Percentiles rank a stretch among this genome's conserved stretches.
Conservation (phyloP, 2,797 vertebrate genomes). For the Leptodactylus fallax region DNA sequence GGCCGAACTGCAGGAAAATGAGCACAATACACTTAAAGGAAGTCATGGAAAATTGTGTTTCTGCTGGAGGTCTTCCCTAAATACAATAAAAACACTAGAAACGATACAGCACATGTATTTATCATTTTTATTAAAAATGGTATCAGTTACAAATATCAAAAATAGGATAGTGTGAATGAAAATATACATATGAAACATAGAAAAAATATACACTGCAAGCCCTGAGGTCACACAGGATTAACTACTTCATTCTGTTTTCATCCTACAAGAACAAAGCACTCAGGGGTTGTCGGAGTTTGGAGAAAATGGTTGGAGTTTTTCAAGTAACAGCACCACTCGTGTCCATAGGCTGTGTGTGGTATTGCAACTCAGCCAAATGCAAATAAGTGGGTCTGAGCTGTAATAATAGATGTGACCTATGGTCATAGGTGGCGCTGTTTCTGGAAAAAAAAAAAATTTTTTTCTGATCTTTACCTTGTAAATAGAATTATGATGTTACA, state of each 20-base stretch:
- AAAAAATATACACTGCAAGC: slow-evolving; percentile 68
- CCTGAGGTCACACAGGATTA: slow-evolving; percentile 70
- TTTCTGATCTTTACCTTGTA: background rate
- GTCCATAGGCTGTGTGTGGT: background rate
- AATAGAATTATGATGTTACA: background rate
- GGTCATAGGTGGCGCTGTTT: background rate
- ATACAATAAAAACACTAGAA: background rate
- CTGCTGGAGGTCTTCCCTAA: background rate
- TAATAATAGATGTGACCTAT: background rate
- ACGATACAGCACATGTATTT: slow-evolving; percentile 60
- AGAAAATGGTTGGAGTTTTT: background rate
- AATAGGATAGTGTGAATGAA: slow-evolving; percentile 71
- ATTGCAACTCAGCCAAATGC: background rate
- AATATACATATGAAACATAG: slow-evolving; percentile 74
- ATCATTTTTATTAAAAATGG: slow-evolving; percentile 81
- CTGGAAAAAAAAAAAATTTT: background rate
- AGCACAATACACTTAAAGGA: too few relatives aligned
- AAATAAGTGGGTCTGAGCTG: background rate
- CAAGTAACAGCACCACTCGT: background rate
- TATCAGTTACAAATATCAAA: slow-evolving; percentile 76
- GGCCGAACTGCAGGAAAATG: too few relatives aligned
- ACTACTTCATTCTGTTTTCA: slow-evolving; percentile 18
- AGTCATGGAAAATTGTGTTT: background rate
- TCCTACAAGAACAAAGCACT: background rate
- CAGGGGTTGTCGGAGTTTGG: background rate